Conservation (phyloP, 2,113 vertebrate genomes). For the Leucopsar rothschildi region DNA sequence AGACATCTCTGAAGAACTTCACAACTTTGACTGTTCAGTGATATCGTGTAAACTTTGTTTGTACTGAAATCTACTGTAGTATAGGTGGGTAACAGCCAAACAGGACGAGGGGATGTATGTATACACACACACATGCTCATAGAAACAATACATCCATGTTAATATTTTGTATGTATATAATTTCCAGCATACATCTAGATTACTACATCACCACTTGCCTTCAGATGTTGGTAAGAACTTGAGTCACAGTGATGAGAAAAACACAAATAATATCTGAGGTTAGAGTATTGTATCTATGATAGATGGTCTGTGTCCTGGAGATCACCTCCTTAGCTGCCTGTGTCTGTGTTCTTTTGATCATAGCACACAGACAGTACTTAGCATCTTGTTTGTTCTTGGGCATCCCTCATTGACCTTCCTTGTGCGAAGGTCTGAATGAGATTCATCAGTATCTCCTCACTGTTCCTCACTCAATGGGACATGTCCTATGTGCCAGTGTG, state of each 20-base stretch:
- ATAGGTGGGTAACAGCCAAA: background rate
- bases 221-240: background rate
- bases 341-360: background rate
- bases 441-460: background rate
- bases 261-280: background rate
- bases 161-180: background rate
- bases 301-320: background rate
- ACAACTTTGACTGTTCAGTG: background rate
- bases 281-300: accelerated
- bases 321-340: background rate
- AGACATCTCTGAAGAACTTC: background rate
- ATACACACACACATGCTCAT: accelerated
- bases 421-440: background rate
- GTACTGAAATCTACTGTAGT: background rate
- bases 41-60: background rate
- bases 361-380: background rate
- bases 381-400: background rate
- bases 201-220: background rate
- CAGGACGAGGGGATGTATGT: accelerated
- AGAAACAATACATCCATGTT: background rate
- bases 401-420: background rate
- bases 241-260: background rate
- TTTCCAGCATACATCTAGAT: background rate
- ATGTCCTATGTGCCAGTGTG: accelerated
- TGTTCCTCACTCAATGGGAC: background rate